Percentiles rank a stretch among this genome's conserved stretches.
phyloP scores from a whole-genome alignment of 2,888 invertebrate genomes.

The Agelastica alni region DNA sequence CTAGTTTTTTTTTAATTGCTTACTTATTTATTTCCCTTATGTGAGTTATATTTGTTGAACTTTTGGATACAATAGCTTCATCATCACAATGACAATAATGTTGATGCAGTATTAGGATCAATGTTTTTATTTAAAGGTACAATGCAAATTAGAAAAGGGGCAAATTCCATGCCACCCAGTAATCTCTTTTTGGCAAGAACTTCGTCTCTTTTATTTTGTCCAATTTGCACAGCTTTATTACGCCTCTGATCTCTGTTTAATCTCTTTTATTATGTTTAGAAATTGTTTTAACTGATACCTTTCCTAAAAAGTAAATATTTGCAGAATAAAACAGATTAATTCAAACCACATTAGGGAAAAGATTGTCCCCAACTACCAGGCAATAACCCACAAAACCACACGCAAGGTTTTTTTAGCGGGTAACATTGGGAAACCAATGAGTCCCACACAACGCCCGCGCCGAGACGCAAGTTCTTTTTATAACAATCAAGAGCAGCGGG shows the following conservation, averaged over 20 bases:
- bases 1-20: constrained; percentile 47
- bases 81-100: constrained; percentile 73
- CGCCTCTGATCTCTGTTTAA: constrained; percentile 76
- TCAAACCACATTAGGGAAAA: no score
- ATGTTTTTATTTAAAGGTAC: constrained; percentile 71
- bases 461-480: no score
- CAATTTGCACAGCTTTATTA: constrained; percentile 76
- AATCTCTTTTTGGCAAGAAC: constrained; percentile 75
- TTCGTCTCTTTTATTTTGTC: constrained; percentile 85
- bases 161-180: constrained; percentile 71
- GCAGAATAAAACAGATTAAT: no score
- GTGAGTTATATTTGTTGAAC: constrained; percentile 72
- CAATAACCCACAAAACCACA: no score
- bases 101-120: constrained; percentile 68
- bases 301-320: no score
- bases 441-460: no score
- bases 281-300: constrained; percentile 70
- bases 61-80: constrained; percentile 66
- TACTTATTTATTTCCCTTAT: constrained; percentile 65
- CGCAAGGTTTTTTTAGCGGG: no score
- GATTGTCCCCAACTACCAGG: no score
- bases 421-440: no score
- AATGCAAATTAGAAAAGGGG: constrained; percentile 74
- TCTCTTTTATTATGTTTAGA: constrained; percentile 70
- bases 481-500: no score